These are phyloP conservation scores for Eustalomyia histrio DNA, from an alignment of 2,888 invertebrate genomes.

Conservation along the genomic window DNA sequence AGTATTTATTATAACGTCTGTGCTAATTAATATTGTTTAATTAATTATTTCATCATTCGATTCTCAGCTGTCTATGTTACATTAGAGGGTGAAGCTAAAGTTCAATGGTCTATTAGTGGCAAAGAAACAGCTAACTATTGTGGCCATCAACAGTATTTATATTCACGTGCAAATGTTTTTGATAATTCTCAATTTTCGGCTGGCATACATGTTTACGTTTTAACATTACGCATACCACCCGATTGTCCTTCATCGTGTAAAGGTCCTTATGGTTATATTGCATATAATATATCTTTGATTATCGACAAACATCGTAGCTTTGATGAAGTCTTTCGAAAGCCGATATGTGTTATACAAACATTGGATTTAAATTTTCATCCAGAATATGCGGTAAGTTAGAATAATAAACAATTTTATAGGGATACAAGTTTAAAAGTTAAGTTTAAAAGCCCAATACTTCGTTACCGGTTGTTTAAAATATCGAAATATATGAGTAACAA, in stretches of 20 bases:
- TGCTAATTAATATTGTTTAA: slow-evolving; percentile 12
- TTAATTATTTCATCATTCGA: not conserved
- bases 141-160: slow-evolving; percentile 76
- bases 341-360: slow-evolving; percentile 87
- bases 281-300: slow-evolving; percentile 87
- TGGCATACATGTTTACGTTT: slow-evolving; percentile 84
- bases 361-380: slow-evolving; percentile 88
- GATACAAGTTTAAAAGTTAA: too few relatives aligned
- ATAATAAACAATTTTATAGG: too few relatives aligned
- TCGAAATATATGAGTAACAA: too few relatives aligned
- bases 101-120: slow-evolving; percentile 76
- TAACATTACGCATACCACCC: slow-evolving; percentile 82
- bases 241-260: slow-evolving; percentile 89
- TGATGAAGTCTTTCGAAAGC: slow-evolving; percentile 75
- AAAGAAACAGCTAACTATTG: slow-evolving; percentile 75
- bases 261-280: slow-evolving; percentile 86
- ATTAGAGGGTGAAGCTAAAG: slow-evolving; percentile 76
- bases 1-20: slow-evolving; percentile 1
- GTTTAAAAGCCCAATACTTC: too few relatives aligned
- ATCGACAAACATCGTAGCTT: slow-evolving; percentile 91
- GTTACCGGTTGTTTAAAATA: too few relatives aligned
- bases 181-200: slow-evolving; percentile 74
- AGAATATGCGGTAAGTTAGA: slow-evolving; percentile 82
- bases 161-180: slow-evolving; percentile 74
- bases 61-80: slow-evolving; percentile 74